These are phyloP conservation scores for Scaeva pyrastri DNA, from an alignment of 2,888 invertebrate genomes.

Conservation along the genomic window DNA sequence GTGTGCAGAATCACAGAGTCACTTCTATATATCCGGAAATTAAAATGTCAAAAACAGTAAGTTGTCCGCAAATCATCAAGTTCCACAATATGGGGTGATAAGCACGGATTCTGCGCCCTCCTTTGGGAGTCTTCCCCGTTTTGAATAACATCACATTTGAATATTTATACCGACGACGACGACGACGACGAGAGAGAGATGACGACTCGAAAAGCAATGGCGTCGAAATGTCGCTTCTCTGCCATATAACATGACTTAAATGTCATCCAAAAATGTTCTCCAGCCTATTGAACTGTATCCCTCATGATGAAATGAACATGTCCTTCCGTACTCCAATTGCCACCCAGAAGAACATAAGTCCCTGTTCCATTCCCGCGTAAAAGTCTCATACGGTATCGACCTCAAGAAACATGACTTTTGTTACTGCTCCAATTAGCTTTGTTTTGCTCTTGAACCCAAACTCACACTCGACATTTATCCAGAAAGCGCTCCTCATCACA, in stretches of 20 bases:
- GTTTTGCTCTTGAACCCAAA: conserved; percentile 65
- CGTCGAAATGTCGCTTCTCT: conserved; percentile 58
- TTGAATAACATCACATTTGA: conserved; percentile 23
- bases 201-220: conserved; percentile 42
- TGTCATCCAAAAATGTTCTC: neutral
- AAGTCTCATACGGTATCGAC: too few species aligned
- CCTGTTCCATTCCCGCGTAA: conserved; percentile 9
- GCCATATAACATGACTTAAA: conserved; percentile 31
- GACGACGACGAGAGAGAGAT: conserved; percentile 39
- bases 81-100: conserved; percentile 35
- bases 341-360: conserved; percentile 63
- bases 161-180: conserved; percentile 46
- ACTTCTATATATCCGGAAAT: neutral
- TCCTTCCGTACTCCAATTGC: neutral
- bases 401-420: conserved; percentile 48
- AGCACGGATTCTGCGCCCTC: conserved; percentile 57
- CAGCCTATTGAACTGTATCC: conserved; percentile 35
- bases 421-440: conserved; percentile 70
- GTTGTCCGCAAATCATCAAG: conserved; percentile 42
- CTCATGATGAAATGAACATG: conserved; percentile 19
- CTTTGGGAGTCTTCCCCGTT: neutral
- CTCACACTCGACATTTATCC: conserved; percentile 43
- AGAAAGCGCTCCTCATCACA: conserved; percentile 64
- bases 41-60: neutral
- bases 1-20: too few species aligned